Percentiles rank a stretch among this genome's conserved stretches.
Evolutionary conservation across 2,113 vertebrate species (phyloP).

Genomic region (Cyanoderma ruficeps): DNA sequence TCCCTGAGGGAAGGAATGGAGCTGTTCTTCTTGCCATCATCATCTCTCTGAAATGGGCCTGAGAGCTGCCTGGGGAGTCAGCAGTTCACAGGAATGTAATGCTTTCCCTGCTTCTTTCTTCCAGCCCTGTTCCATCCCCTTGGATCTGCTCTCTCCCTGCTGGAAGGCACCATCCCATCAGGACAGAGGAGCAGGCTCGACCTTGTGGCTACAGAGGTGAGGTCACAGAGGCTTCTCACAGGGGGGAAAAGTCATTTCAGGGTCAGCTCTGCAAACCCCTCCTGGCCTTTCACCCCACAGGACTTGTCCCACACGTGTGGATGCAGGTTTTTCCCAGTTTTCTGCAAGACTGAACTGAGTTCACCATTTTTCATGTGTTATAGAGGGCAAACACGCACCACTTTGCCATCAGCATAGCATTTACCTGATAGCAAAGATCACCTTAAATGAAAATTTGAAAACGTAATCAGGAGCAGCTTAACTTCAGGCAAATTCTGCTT

Average conservation of each 20-base stretch:
- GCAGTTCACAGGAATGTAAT: background rate
- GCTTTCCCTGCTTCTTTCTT: background rate
- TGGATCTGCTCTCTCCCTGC: rapidly evolving
- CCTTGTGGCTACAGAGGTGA: background rate
- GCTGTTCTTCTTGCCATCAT: rapidly evolving
- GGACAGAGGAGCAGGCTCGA: rapidly evolving
- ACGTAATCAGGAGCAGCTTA: background rate
- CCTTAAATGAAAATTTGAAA: background rate
- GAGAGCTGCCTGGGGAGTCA: background rate
- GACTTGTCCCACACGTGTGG: background rate
- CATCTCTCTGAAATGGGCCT: background rate
- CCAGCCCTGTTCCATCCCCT: background rate
- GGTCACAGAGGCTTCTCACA: background rate
- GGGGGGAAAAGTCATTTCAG: background rate
- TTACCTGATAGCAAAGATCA: background rate
- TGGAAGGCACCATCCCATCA: background rate
- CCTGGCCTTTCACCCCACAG: background rate
- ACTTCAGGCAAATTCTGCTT: background rate
- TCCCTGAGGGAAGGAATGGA: background rate
- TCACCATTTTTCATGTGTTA: background rate
- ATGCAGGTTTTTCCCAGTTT: background rate
- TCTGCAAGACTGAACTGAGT: background rate
- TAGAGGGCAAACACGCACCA: background rate
- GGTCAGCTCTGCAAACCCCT: too few relatives aligned
- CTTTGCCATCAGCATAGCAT: background rate